Base-by-base conservation (phyloP, 2,113 vertebrate species). In the Nycticebus coucang region DNA sequence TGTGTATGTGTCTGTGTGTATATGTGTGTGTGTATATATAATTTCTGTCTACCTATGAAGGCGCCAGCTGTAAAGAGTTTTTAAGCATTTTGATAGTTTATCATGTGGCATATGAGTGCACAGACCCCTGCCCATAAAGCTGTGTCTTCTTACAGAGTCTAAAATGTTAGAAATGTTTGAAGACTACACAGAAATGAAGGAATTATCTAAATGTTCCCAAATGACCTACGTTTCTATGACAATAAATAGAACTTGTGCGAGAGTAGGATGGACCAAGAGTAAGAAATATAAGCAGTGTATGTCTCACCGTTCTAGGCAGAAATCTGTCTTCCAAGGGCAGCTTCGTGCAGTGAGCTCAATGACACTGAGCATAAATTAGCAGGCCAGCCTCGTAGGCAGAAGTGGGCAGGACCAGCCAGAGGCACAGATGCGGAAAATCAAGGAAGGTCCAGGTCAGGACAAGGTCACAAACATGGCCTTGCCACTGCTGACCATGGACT, bases 111-210 rank as follows among this genome's bases (percentile, higher is more conserved):
- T 75, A 45, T 77, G 13, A 18, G 33, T 59, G 9, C 74, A 57
- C 11, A 45, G 78, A 22, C n/a, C 8, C 18, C 3, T 0, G 2
- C 8, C n/a, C 24, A 35, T 19, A 41, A 66, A 94, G n/a, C 84
- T 85, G 1, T n/a, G 60, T 88, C 69, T 88, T 95, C 35, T 91
- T 83, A 62, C 18, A 95, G 92, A 87, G 18, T 71, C 55, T 59
- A 37, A 91, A 85, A 35, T 69, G 77, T 85, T 50, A 93, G 77
- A 78, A 95, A 81, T 88, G 7, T 77, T 77, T 93, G 91, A 92
- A 57, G 66, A 21, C 37, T 94, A 1, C 28, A n/a, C 17, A 80
- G 45, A 84, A 41, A 30, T 21, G 3, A 53, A 50, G 12, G 78
- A 68, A 71, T 28, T 82, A 18, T 66, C 13, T 80, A 68, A 57